Base-by-base conservation (phyloP, 1,140 invertebrate species). In the Drosophila bocqueti region DNA sequence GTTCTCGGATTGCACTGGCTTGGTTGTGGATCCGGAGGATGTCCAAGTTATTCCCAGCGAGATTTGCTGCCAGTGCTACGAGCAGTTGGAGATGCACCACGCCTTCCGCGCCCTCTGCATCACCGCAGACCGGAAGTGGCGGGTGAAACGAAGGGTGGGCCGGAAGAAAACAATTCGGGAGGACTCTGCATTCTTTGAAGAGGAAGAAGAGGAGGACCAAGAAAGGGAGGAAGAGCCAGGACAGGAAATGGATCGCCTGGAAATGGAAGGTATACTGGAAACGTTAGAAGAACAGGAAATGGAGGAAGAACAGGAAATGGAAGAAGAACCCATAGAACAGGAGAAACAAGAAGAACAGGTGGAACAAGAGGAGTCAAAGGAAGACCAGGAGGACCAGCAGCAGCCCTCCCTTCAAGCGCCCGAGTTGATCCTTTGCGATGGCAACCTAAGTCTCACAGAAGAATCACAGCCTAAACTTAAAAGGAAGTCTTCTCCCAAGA, bases 41-140 rank as follows among this genome's bases (percentile, higher is more conserved):
- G 34, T 38, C 10, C 16, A 72, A 11, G 10, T 68, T 1, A 13
- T 89, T n/a, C 77, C 91, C 18, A 81, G 75, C 42, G 55, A 67
- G 13, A 47, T 92, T 0, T 92, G 91, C 24, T 40, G 43, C 13
- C 13, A 26, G 0, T 92, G 91, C 50, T 79, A 62, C 21, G 54
- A 81, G 21, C 62, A 86, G 21, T 18, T 92, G 31, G 74, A 77
- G 6, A 65, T 77, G n/a, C 74, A 76, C 16, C 75, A 83, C 54
- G 60, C 73, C 49, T 92, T 92, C 26, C 91, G 83, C 21, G 57
- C 65, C 24, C 65, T 69, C 3, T 91, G 91, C 65, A 61, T 82
- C 15, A 58, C 66, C 6, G 64, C 87, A 7, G 81, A 85, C 11
- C 65, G 71, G 0, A 61, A 65, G 10, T 85, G 69, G 72, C 78